phyloP scores from a whole-genome alignment of 2,888 invertebrate genomes.

The Epiperipatus broadwayi region DNA sequence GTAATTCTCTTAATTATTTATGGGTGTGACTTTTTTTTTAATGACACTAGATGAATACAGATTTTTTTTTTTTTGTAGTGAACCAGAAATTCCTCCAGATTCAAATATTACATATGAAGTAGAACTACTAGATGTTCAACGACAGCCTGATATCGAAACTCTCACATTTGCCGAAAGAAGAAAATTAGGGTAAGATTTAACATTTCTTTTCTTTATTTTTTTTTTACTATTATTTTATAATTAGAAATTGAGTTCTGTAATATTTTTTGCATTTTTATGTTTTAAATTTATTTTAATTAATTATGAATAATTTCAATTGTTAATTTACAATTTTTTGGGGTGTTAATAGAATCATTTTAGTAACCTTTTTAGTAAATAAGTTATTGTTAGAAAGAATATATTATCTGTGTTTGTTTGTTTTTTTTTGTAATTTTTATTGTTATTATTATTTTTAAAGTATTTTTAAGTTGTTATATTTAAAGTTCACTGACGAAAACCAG shows the following conservation, averaged over 20 bases:
- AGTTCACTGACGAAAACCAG: too few relatives aligned
- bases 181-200: slow-evolving; percentile 45
- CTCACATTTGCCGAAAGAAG: slow-evolving; percentile 46
- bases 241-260: slow-evolving; percentile 12
- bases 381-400: too few relatives aligned
- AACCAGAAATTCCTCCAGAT: slow-evolving; percentile 45
- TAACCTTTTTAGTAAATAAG: too few relatives aligned
- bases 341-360: too few relatives aligned
- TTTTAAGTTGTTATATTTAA: too few relatives aligned
- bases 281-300: slow-evolving; percentile 9
- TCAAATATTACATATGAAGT: slow-evolving; percentile 47
- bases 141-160: slow-evolving; percentile 41
- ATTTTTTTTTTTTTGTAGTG: slow-evolving; percentile 19
- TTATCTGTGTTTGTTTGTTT: too few relatives aligned
- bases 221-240: slow-evolving; percentile 7
- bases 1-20: slow-evolving; percentile 19
- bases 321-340: too few relatives aligned
- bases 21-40: slow-evolving; percentile 6
- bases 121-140: slow-evolving; percentile 45
- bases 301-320: background rate
- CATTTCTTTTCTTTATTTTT: background rate
- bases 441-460: too few relatives aligned
- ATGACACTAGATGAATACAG: background rate
- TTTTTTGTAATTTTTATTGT: too few relatives aligned
- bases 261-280: too few relatives aligned